A percentile compares a stretch with the other conserved stretches of the same genome.
phyloP scores from a whole-genome alignment of 1,140 invertebrate genomes.

The Octopus bimaculoides region DNA sequence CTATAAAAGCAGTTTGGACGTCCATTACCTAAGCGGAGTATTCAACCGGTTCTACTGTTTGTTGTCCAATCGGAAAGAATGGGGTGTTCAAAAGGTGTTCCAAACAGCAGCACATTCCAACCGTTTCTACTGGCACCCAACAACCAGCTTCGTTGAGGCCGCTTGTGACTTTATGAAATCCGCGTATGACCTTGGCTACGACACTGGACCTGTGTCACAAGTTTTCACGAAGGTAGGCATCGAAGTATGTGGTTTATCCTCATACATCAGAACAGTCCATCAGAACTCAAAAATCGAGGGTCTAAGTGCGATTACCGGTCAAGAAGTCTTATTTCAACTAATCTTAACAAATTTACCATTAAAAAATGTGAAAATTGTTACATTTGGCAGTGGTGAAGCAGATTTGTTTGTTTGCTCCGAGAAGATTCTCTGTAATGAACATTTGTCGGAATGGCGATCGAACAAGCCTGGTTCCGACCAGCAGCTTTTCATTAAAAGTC shows the following conservation, averaged over 20 bases:
- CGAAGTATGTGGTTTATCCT: constrained; percentile 20
- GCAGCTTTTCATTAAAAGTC: not conserved
- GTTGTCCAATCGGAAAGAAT: constrained; percentile 18
- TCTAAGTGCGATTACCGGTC: not conserved
- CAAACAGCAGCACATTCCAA: constrained; percentile 35
- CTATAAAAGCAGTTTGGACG: constrained; percentile 23
- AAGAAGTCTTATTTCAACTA: constrained; percentile 1
- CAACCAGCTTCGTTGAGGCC: constrained; percentile 22
- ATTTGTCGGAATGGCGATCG: not conserved
- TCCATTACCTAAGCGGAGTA: constrained; percentile 32
- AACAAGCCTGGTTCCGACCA: not conserved
- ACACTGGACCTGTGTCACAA: constrained; percentile 2
- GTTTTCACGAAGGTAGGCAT: constrained; percentile 29
- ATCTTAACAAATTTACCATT: not conserved
- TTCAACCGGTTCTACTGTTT: constrained; percentile 30
- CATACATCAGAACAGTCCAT: constrained; percentile 14
- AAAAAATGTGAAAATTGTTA: not conserved
- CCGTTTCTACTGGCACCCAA: constrained; percentile 33
- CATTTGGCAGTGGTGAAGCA: not conserved
- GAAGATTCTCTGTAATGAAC: not conserved
- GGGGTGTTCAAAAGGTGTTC: constrained; percentile 24
- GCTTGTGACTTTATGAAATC: constrained; percentile 37
- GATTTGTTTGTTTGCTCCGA: not conserved
- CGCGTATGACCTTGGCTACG: constrained; percentile 32
- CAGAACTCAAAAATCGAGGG: not conserved